These are phyloP conservation scores for Bimastos eiseni DNA, from an alignment of 2,888 invertebrate genomes.

Conservation along the genomic window DNA sequence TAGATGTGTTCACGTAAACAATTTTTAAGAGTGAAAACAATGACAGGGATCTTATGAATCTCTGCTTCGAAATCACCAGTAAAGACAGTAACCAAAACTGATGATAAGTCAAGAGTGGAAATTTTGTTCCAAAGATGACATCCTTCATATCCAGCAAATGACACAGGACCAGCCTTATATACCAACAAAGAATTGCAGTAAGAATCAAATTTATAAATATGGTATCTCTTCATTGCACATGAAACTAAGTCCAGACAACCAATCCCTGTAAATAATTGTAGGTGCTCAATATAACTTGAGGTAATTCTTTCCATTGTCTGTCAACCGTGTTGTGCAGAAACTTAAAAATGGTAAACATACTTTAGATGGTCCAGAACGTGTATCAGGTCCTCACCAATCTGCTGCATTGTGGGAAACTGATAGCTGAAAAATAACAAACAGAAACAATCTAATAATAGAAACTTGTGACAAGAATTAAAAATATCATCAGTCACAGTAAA, in stretches of 20 bases:
- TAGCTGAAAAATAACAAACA: constrained; percentile 66
- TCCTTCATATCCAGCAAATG: too few species aligned
- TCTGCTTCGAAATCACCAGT: not conserved
- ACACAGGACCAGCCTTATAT: not conserved
- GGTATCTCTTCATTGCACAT: too few species aligned
- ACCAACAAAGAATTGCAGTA: not conserved
- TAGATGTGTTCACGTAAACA: too few species aligned
- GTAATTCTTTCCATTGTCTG: not conserved
- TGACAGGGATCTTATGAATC: not conserved
- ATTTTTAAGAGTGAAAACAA: too few species aligned
- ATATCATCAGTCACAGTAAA: not conserved
- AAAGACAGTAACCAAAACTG: too few species aligned
- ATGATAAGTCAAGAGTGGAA: too few species aligned
- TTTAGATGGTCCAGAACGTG: constrained; percentile 80
- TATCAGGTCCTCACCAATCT: constrained; percentile 78
- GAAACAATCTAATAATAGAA: not conserved
- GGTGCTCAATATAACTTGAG: not conserved
- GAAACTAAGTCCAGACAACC: not conserved
- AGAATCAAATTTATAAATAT: not conserved
- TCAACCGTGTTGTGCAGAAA: not conserved
- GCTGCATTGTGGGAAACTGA: constrained; percentile 80
- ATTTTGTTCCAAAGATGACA: too few species aligned
- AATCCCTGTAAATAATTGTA: not conserved
- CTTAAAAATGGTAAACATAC: constrained; percentile 52
- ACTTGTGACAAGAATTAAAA: not conserved